A percentile compares a stretch with the other conserved stretches of the same genome.
phyloP scores from a whole-genome alignment of 2,888 invertebrate genomes.

The Sialis lutaria region DNA sequence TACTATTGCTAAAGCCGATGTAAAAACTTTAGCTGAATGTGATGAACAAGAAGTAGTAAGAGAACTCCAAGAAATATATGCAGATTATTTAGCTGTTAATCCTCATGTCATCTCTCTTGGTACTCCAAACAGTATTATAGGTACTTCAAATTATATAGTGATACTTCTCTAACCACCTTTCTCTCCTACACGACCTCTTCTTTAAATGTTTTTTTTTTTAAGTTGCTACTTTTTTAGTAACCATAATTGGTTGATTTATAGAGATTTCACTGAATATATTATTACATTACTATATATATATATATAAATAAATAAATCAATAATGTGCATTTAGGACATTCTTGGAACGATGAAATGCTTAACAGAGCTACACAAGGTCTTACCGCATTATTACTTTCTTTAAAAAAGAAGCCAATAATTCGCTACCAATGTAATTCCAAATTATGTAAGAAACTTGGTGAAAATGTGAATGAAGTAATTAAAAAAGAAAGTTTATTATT shows the following conservation, averaged over 20 bases:
- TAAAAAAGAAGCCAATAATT: constrained; percentile 81
- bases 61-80: constrained; percentile 93
- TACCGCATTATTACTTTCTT: constrained; percentile 65
- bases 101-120: constrained; percentile 81
- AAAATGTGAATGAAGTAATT: constrained; percentile 68
- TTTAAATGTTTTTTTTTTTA: background rate
- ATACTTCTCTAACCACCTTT: constrained; percentile 1
- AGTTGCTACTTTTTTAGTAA: no score
- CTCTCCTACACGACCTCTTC: background rate
- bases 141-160: constrained; percentile 19
- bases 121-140: constrained; percentile 48
- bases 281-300: background rate
- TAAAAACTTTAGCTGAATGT: constrained; percentile 90
- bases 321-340: constrained; percentile 28
- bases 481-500: constrained; percentile 77
- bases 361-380: constrained; percentile 73
- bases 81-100: constrained; percentile 86
- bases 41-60: constrained; percentile 96
- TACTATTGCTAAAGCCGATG: constrained; percentile 89
- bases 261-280: no score
- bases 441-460: constrained; percentile 68
- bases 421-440: constrained; percentile 78
- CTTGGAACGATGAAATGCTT: constrained; percentile 64
- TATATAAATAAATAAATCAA: background rate
- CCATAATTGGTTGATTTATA: no score